A percentile compares a stretch with the other conserved stretches of the same genome.
Conservation (phyloP, 2,797 vertebrate genomes). For the Hipposideros larvatus region DNA sequence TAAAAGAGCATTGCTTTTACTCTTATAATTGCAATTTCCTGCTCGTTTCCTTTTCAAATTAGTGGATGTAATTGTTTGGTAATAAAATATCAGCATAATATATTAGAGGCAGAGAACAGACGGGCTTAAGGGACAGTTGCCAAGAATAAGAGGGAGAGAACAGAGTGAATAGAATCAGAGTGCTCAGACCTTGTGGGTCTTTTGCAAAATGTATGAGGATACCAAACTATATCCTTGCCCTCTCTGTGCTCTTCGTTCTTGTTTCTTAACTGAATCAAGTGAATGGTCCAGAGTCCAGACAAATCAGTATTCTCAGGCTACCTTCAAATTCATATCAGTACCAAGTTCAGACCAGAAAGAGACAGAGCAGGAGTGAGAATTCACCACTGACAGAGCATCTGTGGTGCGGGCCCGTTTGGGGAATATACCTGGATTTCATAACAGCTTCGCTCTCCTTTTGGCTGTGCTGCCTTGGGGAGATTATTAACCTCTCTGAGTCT, state of each 20-base stretch:
- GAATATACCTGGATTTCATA: neutral
- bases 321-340: neutral
- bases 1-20: slow-evolving; percentile 86
- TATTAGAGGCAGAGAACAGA: slow-evolving; percentile 85
- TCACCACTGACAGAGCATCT: neutral
- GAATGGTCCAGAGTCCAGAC: neutral
- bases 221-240: neutral
- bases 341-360: slow-evolving; percentile 23
- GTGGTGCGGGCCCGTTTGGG: neutral
- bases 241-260: neutral
- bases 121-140: slow-evolving; percentile 83
- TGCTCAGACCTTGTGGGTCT: slow-evolving; percentile 54
- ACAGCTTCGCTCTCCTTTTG: neutral
- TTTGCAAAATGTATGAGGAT: neutral
- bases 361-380: neutral
- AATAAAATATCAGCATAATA: slow-evolving; percentile 87
- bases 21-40: slow-evolving; percentile 86
- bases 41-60: slow-evolving; percentile 86
- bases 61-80: slow-evolving; percentile 87
- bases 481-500: slow-evolving; percentile 12
- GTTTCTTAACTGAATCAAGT: slow-evolving; percentile 26
- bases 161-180: slow-evolving; percentile 70
- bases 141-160: slow-evolving; percentile 75
- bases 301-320: neutral
- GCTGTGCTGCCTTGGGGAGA: slow-evolving; percentile 16